These are phyloP conservation scores for Seriola rivoliana DNA, from an alignment of 2,113 vertebrate species.

Conservation along the genomic window DNA sequence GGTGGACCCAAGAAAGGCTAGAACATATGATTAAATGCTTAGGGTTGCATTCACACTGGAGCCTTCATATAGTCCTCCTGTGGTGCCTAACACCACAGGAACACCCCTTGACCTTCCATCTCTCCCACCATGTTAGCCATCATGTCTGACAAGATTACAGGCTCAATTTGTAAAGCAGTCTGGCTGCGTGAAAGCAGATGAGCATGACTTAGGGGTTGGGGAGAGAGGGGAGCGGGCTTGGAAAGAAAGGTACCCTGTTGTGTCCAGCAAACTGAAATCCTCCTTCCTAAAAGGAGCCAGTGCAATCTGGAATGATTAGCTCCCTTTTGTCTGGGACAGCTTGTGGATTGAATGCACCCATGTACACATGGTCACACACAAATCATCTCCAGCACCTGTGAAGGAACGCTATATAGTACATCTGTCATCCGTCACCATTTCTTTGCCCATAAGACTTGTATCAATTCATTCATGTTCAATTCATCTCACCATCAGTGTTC, in stretches of 20 bases:
- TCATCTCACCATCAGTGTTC: background rate
- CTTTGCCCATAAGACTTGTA: constrained; percentile 4
- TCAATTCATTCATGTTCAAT: background rate
- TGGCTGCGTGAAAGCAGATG: constrained; percentile 75
- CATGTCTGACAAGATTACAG: constrained; percentile 84
- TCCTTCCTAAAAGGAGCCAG: constrained; percentile 75
- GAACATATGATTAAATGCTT: constrained; percentile 53
- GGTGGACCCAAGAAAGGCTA: background rate
- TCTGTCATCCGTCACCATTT: constrained; percentile 8
- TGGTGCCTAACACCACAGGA: constrained; percentile 27
- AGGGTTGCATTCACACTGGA: constrained; percentile 32
- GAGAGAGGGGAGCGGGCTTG: constrained; percentile 35
- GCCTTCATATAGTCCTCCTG: constrained; percentile 50
- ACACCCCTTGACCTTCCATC: constrained; percentile 48
- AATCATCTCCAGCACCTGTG: background rate
- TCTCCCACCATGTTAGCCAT: constrained; percentile 68
- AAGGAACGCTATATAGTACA: constrained; percentile 27
- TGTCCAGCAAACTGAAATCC: constrained; percentile 73
- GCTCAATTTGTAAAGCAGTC: constrained; percentile 77
- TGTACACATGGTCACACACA: constrained; percentile 18
- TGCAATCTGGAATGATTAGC: constrained; percentile 85
- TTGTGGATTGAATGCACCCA: constrained; percentile 65
- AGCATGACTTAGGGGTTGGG: constrained; percentile 56
- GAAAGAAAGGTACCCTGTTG: constrained; percentile 77
- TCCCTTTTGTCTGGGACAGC: constrained; percentile 76